phyloP scores from a whole-genome alignment of 2,113 vertebrate genomes.

The Melospiza georgiana region DNA sequence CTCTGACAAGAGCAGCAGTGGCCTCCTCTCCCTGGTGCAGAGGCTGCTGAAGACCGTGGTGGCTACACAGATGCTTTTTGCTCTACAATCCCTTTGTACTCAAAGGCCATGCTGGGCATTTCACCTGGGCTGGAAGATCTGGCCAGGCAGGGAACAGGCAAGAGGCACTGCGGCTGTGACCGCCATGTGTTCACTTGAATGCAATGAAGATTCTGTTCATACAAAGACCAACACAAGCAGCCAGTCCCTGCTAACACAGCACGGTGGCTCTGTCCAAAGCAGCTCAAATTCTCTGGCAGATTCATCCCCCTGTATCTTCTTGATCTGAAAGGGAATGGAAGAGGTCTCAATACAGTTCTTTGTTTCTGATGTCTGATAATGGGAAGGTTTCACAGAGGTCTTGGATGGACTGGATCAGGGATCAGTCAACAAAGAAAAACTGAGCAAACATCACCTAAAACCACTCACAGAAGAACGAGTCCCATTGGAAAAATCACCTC shows the following conservation, averaged over 20 bases:
- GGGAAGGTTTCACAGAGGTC: neutral
- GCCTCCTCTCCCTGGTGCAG: neutral
- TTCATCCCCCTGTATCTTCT: too few relatives aligned
- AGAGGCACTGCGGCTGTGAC: neutral
- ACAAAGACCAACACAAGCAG: neutral
- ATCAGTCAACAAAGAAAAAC: neutral
- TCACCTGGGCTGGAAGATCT: neutral
- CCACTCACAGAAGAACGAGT: neutral
- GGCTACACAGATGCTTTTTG: neutral
- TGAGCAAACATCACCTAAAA: fast-evolving
- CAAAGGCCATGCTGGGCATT: neutral
- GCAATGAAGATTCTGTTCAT: neutral
- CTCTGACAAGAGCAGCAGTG: neutral
- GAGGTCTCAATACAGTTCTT: neutral
- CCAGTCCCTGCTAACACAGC: too few relatives aligned
- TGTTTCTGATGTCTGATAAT: neutral
- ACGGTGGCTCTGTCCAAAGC: fast-evolving
- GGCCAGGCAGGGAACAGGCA: neutral
- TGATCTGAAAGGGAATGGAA: too few relatives aligned
- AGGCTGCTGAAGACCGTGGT: neutral
- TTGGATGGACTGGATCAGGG: fast-evolving
- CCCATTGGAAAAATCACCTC: too few relatives aligned
- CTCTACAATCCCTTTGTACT: neutral
- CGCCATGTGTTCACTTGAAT: neutral
- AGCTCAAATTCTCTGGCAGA: neutral